Conservation (phyloP, 2,113 vertebrate species). For the Sebastes fasciatus region DNA sequence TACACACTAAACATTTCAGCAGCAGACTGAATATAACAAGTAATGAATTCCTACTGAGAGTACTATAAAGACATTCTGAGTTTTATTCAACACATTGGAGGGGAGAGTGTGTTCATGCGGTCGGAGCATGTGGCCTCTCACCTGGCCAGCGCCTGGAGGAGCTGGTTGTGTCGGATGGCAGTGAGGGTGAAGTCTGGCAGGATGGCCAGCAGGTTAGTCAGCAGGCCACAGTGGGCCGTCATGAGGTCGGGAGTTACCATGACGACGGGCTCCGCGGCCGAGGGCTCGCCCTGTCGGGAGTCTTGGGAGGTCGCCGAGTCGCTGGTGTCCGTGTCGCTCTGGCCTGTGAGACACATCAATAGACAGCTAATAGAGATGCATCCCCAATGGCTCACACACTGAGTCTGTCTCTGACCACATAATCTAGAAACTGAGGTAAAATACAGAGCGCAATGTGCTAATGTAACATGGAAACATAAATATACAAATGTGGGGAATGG, state of each 20-base stretch:
- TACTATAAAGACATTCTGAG: background rate
- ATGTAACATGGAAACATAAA: background rate
- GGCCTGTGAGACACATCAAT: conserved; percentile 81
- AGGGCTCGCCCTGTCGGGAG: conserved; percentile 70
- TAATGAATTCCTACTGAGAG: background rate
- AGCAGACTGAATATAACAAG: background rate
- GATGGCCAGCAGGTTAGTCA: conserved; percentile 89
- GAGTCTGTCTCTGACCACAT: conserved; percentile 18
- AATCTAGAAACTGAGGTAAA: conserved; percentile 26
- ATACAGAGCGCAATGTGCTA: conserved; percentile 12
- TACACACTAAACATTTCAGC: background rate
- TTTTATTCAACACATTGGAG: background rate
- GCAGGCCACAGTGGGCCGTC: conserved; percentile 89
- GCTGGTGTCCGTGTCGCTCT: conserved; percentile 85
- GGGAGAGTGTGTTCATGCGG: background rate
- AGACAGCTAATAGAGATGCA: conserved; percentile 35
- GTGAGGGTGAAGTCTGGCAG: conserved; percentile 87
- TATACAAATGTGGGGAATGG: background rate
- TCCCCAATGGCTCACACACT: background rate
- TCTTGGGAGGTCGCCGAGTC: conserved; percentile 81
- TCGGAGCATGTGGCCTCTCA: conserved; percentile 69
- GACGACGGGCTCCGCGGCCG: conserved; percentile 74
- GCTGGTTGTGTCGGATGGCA: conserved; percentile 84
- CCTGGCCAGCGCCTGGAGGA: conserved; percentile 89
- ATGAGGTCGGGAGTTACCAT: conserved; percentile 91